phyloP scores from a whole-genome alignment of 2,113 vertebrate species.

The Tragulus kanchil region DNA sequence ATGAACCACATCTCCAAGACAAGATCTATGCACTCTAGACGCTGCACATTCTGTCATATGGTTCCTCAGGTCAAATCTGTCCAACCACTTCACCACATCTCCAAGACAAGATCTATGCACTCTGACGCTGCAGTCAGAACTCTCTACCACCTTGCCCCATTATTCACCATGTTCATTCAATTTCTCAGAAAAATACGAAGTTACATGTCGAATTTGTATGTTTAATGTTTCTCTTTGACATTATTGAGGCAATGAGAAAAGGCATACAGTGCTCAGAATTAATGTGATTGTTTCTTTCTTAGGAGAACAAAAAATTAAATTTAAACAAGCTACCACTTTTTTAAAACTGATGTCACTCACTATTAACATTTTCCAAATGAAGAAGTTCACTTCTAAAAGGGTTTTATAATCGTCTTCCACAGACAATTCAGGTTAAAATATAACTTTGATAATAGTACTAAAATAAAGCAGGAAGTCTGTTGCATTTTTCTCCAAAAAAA shows the following conservation, averaged over 20 bases:
- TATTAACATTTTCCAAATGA: background rate
- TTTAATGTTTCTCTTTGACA: background rate
- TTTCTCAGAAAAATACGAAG: background rate
- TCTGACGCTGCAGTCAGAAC: background rate
- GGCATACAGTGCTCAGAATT: background rate
- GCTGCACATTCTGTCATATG: background rate
- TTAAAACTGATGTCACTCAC: background rate
- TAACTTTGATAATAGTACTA: background rate
- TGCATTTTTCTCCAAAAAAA: slow-evolving; percentile 23
- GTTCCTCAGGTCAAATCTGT: background rate
- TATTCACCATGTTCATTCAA: background rate
- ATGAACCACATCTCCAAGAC: no score
- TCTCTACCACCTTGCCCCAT: background rate
- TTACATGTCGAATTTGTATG: background rate
- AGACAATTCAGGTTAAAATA: background rate
- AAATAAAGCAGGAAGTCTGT: background rate
- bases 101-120: background rate
- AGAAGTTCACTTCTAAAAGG: background rate
- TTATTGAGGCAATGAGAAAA: background rate
- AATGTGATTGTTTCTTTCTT: background rate
- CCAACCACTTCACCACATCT: background rate
- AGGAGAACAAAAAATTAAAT: slow-evolving; percentile 36
- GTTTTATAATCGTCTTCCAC: background rate
- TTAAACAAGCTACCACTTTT: background rate
- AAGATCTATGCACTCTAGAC: no score